phyloP scores from a whole-genome alignment of 2,797 vertebrate species.

The Pyrrhura leucotis region DNA sequence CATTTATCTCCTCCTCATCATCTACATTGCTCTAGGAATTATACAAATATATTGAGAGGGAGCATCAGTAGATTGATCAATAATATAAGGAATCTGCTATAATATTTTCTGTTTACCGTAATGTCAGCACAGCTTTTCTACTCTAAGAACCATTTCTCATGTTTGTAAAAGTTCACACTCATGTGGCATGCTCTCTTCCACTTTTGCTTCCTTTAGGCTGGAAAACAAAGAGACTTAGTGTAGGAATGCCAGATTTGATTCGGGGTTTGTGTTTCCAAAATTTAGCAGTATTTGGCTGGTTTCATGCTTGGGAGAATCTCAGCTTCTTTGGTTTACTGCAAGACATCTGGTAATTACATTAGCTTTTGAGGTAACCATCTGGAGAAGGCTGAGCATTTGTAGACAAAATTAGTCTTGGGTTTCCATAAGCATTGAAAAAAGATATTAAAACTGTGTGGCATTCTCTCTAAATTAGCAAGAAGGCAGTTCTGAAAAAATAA shows the following conservation, averaged over 20 bases:
- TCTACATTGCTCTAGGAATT: background rate
- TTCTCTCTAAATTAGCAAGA: background rate
- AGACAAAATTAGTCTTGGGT: background rate
- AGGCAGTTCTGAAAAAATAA: background rate
- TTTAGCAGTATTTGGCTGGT: slow-evolving; percentile 40
- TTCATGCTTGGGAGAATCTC: slow-evolving; percentile 8
- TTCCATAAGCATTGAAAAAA: background rate
- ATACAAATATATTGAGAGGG: background rate
- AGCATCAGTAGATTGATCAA: background rate
- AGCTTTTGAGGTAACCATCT: background rate
- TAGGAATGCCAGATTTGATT: background rate
- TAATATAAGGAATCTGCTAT: background rate
- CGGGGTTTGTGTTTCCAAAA: background rate
- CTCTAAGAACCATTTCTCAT: background rate
- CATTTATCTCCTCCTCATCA: background rate
- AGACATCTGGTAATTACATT: background rate
- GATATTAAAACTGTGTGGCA: accelerated
- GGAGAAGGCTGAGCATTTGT: background rate
- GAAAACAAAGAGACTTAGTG: background rate
- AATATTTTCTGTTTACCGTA: background rate
- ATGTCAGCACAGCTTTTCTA: background rate
- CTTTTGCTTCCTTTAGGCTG: background rate
- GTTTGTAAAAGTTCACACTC: background rate
- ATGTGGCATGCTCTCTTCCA: accelerated
- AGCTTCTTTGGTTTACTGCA: slow-evolving; percentile 14